Percentiles rank a stretch among this genome's conserved stretches.
Conservation (phyloP, 1,140 invertebrate species). For the Pogonognathellus flavescens region DNA sequence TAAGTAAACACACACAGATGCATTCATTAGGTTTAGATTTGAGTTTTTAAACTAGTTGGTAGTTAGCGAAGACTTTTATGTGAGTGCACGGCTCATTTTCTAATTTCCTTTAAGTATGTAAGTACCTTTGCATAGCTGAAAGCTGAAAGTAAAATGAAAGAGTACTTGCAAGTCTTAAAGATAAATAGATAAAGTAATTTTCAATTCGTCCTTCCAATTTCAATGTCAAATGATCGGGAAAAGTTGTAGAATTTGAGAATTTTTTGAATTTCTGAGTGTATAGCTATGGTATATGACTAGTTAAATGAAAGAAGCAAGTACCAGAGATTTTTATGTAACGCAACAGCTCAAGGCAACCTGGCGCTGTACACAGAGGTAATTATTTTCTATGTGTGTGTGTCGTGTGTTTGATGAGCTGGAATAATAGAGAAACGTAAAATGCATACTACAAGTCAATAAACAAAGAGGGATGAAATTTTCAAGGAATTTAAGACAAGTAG, state of each 20-base stretch:
- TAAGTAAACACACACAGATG: background rate
- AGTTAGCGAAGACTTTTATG: background rate
- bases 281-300: background rate
- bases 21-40: no score
- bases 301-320: background rate
- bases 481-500: constrained; percentile 37
- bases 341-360: no score
- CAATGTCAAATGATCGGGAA: constrained; percentile 17
- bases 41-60: no score
- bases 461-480: constrained; percentile 20
- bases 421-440: no score
- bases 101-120: constrained; percentile 15
- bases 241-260: constrained; percentile 4
- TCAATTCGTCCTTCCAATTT: constrained; percentile 25
- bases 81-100: constrained; percentile 19
- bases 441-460: constrained; percentile 8
- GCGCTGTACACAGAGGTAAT: no score
- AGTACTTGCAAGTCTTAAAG: background rate
- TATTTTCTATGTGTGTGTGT: no score
- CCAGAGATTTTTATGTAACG: background rate
- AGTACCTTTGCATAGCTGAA: background rate
- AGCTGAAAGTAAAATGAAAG: background rate
- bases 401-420: no score
- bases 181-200: constrained; percentile 37
- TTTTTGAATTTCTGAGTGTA: background rate